phyloP scores from a whole-genome alignment of 2,797 vertebrate genomes.

The Stomatorhinus walkeri region DNA sequence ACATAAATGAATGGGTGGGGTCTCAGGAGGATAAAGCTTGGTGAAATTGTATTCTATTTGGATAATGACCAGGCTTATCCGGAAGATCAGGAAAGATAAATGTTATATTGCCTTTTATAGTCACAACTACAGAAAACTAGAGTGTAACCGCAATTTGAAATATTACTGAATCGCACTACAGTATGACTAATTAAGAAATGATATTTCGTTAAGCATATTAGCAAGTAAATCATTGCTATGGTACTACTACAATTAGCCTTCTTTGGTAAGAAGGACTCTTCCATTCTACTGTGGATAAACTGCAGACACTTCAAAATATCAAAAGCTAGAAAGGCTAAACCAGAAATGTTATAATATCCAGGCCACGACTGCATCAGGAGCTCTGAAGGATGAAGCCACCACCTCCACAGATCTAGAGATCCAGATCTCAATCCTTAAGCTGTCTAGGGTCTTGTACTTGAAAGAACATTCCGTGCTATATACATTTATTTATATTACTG shows the following conservation, averaged over 20 bases:
- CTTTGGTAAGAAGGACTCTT: slow-evolving; percentile 1
- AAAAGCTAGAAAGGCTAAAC: not conserved
- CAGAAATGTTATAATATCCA: slow-evolving; percentile 6
- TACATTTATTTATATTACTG: not conserved
- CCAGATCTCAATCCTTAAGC: not conserved
- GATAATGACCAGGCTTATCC: not conserved
- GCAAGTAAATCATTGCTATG: not conserved
- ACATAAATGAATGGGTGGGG: too few relatives aligned
- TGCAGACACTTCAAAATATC: not conserved
- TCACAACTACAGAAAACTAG: not conserved
- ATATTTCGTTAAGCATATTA: not conserved
- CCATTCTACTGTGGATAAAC: not conserved
- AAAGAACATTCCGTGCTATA: not conserved
- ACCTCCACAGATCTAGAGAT: not conserved
- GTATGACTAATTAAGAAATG: not conserved
- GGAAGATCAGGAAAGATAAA: not conserved
- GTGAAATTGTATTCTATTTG: not conserved
- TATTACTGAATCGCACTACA: not conserved
- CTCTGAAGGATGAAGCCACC: not conserved
- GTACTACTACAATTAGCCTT: not conserved
- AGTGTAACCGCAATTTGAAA: not conserved
- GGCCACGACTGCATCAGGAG: not conserved
- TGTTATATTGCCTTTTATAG: not conserved
- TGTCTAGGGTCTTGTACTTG: not conserved
- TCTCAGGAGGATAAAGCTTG: not conserved